These are phyloP conservation scores for Iguana delicatissima DNA, from an alignment of 2,797 vertebrate species.

Conservation along the genomic window DNA sequence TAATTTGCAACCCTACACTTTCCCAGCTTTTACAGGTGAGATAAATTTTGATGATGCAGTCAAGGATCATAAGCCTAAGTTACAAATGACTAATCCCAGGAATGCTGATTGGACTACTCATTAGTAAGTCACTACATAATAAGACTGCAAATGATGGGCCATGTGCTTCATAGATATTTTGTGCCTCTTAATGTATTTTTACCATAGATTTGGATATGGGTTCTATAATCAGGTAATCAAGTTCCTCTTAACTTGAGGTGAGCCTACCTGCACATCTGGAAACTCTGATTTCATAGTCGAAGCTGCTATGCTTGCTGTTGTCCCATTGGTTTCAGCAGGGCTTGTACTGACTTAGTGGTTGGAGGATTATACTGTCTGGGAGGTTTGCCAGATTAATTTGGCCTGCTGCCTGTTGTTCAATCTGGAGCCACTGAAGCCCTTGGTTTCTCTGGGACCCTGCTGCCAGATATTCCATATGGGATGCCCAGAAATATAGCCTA, in stretches of 20 bases:
- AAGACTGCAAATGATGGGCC: not conserved
- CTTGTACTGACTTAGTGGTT: conserved; percentile 37
- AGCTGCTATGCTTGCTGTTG: conserved; percentile 19
- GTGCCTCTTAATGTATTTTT: not conserved
- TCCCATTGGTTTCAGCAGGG: conserved; percentile 30
- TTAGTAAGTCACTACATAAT: not conserved
- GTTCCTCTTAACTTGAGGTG: conserved; percentile 29
- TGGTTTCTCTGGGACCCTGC: conserved; percentile 57
- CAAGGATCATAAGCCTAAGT: not conserved
- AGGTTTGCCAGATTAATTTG: conserved; percentile 64
- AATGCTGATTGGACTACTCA: conserved; percentile 2
- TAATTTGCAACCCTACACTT: not conserved
- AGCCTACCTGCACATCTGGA: conserved; percentile 45
- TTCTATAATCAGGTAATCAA: not conserved
- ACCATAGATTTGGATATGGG: rapidly evolving
- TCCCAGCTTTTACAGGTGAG: not conserved
- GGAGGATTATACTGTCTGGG: conserved; percentile 59
- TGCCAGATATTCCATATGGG: conserved; percentile 73
- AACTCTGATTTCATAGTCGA: conserved; percentile 9
- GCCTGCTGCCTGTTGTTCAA: conserved; percentile 57
- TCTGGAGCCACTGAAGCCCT: conserved; percentile 50
- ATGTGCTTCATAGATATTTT: not conserved
- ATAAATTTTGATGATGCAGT: not conserved
- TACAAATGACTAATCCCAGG: conserved; percentile 7
- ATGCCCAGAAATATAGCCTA: conserved; percentile 71